Evolutionary conservation across 2,797 vertebrate genomes (phyloP).

Genomic region (Manis pentadactyla): DNA sequence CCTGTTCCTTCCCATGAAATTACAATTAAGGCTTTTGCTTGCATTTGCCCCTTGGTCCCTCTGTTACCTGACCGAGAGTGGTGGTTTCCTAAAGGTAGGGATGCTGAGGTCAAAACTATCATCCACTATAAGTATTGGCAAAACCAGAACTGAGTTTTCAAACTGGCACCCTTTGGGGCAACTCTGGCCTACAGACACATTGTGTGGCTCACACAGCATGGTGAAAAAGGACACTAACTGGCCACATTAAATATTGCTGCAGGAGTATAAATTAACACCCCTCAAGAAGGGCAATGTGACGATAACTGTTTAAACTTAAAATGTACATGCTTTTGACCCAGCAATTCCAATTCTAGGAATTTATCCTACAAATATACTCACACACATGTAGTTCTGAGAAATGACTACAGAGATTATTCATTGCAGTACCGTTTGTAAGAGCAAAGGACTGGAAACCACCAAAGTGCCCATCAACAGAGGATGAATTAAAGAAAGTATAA

Average conservation of each 20-base stretch:
- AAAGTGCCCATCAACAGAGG: conserved; percentile 35
- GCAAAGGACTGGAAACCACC: conserved; percentile 62
- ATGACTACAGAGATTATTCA: neutral
- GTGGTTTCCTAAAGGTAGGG: neutral
- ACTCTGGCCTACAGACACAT: neutral
- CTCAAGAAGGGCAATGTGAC: neutral
- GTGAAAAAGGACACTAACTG: neutral
- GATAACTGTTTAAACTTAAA: conserved; percentile 15
- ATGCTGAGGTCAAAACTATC: neutral
- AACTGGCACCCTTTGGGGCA: neutral
- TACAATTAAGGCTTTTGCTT: neutral
- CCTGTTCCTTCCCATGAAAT: neutral
- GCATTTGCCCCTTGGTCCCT: neutral
- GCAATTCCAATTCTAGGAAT: conserved; percentile 46
- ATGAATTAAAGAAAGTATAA: neutral
- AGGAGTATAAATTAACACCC: neutral
- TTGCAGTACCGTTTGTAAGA: neutral
- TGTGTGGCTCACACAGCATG: neutral
- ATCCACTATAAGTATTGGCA: neutral
- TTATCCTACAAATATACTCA: conserved; percentile 36
- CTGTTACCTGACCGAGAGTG: neutral
- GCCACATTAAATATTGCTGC: neutral
- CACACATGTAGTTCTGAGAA: conserved; percentile 44
- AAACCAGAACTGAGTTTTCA: conserved; percentile 16
- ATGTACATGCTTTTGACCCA: neutral